Evolutionary conservation across 2,888 invertebrate genomes (phyloP).

Genomic region (Andrena minutula): DNA sequence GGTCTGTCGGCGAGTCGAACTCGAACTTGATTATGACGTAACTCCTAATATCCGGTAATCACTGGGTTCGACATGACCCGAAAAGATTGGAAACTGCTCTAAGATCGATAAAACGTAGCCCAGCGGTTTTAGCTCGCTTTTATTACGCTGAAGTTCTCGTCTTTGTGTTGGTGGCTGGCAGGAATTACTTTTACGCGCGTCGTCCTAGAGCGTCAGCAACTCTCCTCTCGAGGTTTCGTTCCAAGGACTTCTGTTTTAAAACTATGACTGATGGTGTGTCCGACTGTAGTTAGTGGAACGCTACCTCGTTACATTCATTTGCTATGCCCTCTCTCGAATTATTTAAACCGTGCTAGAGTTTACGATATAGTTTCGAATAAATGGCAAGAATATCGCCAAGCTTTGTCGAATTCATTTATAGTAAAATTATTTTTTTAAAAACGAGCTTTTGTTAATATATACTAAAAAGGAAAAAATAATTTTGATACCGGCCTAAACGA

Average conservation of each 20-base stretch:
- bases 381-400: slow-evolving; percentile 22
- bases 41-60: slow-evolving; percentile 61
- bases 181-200: slow-evolving; percentile 58
- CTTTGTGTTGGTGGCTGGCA: slow-evolving; percentile 35
- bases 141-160: slow-evolving; percentile 33
- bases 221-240: slow-evolving; percentile 53
- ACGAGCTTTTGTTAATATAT: no score
- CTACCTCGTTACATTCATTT: slow-evolving; percentile 15
- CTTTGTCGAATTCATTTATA: slow-evolving; percentile 10
- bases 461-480: no score
- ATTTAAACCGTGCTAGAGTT: slow-evolving; percentile 34
- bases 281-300: slow-evolving; percentile 16
- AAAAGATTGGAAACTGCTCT: slow-evolving; percentile 33
- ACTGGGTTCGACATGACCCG: slow-evolving; percentile 51
- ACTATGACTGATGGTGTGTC: slow-evolving; percentile 61
- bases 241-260: slow-evolving; percentile 53
- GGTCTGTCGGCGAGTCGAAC: slow-evolving; percentile 23
- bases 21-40: slow-evolving; percentile 60
- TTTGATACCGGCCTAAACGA: no score
- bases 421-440: no score
- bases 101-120: slow-evolving; percentile 55
- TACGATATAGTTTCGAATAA: slow-evolving; percentile 20
- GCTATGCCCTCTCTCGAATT: slow-evolving; percentile 20
- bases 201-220: slow-evolving; percentile 43
- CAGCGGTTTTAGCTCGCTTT: slow-evolving; percentile 36